Base-by-base conservation (phyloP, 2,888 invertebrate species). In the Dynastes tityus region DNA sequence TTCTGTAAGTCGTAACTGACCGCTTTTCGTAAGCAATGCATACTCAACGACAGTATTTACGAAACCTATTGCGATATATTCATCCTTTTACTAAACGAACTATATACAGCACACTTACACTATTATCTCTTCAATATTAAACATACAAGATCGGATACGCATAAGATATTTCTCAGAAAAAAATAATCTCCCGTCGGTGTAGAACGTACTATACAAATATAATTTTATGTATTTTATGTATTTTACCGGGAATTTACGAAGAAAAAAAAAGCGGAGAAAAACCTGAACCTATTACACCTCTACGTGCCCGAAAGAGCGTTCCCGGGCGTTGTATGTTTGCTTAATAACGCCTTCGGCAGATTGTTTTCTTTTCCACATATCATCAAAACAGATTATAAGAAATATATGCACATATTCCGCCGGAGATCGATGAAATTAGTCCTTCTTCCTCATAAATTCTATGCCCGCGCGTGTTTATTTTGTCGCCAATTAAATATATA, bases 201-300 rank as follows among this genome's bases (percentile, higher is more conserved):
- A 55, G 55, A 63, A n/a, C 32, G 27, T 63, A 32, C 29, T 63
- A 63, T 13, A 63, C 63, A 63, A 63, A 63, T 63, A 63, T 29
- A 63, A 29, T 63, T 63, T 63, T 63, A 63, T 63, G 63, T 63
- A 29, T 63, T 63, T 63, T 63, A 63, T 63, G 63, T 63, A 63
- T 32, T 63, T 32, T 63, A 63, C 63, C 63, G 29, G 63, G 63
- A 63, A 63, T 63, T 63, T 27, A 63, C 22, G n/a, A 32, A 32
- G 11, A 45, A 45, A 45, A 45, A 45, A 45, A 45, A 45, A 11
- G n/a, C 53, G 13, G n/a, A 11, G 53, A 3, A n/a, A 45, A 45
- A 45, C 45, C 40, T 40, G 8, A 40, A 40, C 40, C 45, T 11
- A 45, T 45, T 45, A 45, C 45, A 45, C 45, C 45, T 45, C 45